phyloP scores from a whole-genome alignment of 2,888 invertebrate species.

The Siphlonurus alternatus region DNA sequence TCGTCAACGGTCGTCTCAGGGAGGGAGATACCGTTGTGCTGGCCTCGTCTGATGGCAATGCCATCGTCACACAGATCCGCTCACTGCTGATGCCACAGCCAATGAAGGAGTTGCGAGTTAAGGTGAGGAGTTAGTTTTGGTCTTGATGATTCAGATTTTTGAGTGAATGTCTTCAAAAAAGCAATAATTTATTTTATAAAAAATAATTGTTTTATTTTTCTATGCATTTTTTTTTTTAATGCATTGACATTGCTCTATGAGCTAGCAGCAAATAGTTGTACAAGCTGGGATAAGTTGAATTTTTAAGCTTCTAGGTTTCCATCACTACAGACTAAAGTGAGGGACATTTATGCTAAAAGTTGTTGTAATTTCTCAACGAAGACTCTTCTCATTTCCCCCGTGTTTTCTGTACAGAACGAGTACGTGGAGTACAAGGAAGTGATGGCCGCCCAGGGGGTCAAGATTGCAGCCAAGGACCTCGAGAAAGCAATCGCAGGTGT shows the following conservation, averaged over 20 bases:
- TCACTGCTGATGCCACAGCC: slow-evolving; percentile 97
- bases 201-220: no score
- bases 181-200: no score
- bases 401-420: slow-evolving; percentile 46
- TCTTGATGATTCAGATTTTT: neutral
- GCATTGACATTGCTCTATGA: no score
- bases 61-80: slow-evolving; percentile 92
- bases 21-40: slow-evolving; percentile 91
- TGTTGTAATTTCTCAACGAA: no score
- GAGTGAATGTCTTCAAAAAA: neutral
- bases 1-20: slow-evolving; percentile 86
- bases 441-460: slow-evolving; percentile 93
- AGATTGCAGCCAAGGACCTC: slow-evolving; percentile 93
- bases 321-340: no score
- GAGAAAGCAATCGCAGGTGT: slow-evolving; percentile 86
- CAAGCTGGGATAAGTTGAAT: no score
- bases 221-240: no score
- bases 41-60: slow-evolving; percentile 91
- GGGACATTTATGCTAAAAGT: no score
- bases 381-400: no score
- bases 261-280: no score
- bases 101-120: slow-evolving; percentile 90
- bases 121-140: slow-evolving; percentile 48
- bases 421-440: slow-evolving; percentile 92
- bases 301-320: no score